Percentiles rank a stretch among this genome's conserved stretches.
phyloP scores from a whole-genome alignment of 2,113 vertebrate species.

The Erpornis zantholeuca region DNA sequence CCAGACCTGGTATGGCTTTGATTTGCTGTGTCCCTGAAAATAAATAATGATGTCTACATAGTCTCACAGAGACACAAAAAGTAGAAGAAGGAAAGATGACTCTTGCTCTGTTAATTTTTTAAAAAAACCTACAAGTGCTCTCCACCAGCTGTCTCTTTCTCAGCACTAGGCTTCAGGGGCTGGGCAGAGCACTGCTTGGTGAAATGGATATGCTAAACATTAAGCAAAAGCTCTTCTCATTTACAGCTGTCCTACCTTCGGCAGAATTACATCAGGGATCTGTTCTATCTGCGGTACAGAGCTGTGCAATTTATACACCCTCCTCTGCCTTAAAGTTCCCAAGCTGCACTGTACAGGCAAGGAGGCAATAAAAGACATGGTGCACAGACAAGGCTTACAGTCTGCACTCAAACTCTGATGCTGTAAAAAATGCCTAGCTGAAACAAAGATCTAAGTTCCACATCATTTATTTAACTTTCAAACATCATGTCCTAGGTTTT shows the following conservation, averaged over 20 bases:
- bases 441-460: slow-evolving; percentile 41
- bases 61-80: background rate
- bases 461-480: slow-evolving; percentile 46
- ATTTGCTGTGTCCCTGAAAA: background rate
- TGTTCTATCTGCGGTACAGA: background rate
- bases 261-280: background rate
- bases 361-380: slow-evolving; percentile 4
- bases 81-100: background rate
- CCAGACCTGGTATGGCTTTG: background rate
- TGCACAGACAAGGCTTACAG: slow-evolving; percentile 12
- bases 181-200: background rate
- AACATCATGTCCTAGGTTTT: background rate
- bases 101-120: background rate
- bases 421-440: slow-evolving; percentile 26
- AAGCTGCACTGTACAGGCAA: background rate
- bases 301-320: background rate
- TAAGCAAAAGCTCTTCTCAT: background rate
- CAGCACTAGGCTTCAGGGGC: background rate
- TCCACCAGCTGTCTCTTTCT: background rate
- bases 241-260: background rate
- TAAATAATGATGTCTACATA: background rate
- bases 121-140: background rate
- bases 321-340: slow-evolving; percentile 18
- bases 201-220: background rate
- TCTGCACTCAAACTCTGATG: slow-evolving; percentile 6